These are phyloP conservation scores for Carcharodon carcharias DNA, from an alignment of 2,797 vertebrate species.

Conservation along the genomic window DNA sequence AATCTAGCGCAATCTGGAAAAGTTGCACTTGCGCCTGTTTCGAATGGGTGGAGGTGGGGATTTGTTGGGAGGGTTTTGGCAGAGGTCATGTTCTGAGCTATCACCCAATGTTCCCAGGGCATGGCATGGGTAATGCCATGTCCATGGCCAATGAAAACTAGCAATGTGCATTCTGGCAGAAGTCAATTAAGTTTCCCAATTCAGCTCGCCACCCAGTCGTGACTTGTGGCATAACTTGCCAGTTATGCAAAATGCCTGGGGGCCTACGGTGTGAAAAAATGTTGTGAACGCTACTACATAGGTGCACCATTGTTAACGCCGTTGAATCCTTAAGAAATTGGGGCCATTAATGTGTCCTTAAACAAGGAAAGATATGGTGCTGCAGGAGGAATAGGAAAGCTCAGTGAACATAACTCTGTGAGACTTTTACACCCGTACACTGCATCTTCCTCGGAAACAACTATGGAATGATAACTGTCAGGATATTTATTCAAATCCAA, in stretches of 20 bases:
- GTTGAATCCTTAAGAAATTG: not conserved
- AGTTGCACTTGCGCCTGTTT: not conserved
- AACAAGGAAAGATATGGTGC: not conserved
- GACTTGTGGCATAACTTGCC: not conserved
- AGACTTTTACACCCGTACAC: not conserved
- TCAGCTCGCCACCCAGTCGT: not conserved
- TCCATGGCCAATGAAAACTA: not conserved
- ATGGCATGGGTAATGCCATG: not conserved
- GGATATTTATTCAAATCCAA: not conserved
- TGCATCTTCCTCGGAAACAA: not conserved
- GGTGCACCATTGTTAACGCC: not conserved
- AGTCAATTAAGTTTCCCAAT: too few species aligned
- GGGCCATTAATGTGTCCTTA: not conserved
- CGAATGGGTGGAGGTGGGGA: too few species aligned
- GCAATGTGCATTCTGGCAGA: not conserved
- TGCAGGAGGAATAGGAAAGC: not conserved
- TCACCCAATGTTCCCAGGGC: not conserved
- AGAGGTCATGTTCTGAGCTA: not conserved
- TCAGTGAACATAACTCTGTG: not conserved
- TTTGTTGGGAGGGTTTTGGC: not conserved
- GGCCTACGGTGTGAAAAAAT: too few species aligned
- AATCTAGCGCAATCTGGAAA: not conserved
- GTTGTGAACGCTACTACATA: not conserved
- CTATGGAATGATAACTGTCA: not conserved
- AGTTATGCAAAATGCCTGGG: not conserved